phyloP scores from a whole-genome alignment of 2,888 invertebrate genomes.

The Rotaria sp. region DNA sequence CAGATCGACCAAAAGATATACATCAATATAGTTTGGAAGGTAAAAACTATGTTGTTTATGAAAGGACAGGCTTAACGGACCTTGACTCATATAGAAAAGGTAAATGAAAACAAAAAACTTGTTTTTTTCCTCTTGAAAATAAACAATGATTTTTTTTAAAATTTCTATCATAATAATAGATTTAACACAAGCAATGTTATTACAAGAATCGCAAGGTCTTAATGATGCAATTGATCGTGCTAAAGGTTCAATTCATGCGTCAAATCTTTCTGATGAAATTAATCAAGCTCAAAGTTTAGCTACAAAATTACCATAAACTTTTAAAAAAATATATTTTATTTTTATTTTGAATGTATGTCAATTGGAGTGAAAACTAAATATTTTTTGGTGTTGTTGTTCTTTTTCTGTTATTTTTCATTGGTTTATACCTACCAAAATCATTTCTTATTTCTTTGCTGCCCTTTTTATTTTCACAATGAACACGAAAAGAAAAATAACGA shows the following conservation, averaged over 20 bases:
- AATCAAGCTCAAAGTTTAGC: neutral
- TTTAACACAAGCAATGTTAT: conserved; percentile 10
- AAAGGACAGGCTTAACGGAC: neutral
- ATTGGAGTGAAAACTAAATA: neutral
- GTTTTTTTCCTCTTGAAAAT: neutral
- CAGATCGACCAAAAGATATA: neutral
- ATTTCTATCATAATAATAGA: neutral
- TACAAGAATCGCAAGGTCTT: neutral
- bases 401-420: neutral
- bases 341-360: neutral
- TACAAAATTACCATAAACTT: neutral
- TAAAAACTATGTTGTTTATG: conserved; percentile 14
- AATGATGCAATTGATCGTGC: neutral
- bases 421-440: neutral
- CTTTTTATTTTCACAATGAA: neutral
- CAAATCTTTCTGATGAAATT: neutral
- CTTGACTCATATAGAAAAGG: conserved; percentile 7
- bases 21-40: neutral
- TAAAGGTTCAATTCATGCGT: neutral
- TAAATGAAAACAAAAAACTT: neutral
- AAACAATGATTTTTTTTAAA: neutral
- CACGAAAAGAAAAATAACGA: too few species aligned
- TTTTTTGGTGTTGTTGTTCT: neutral
- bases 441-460: neutral
- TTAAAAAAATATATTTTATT: neutral